Percentiles rank a stretch among this genome's conserved stretches.
Evolutionary conservation across 1,140 invertebrate genomes (phyloP).

Genomic region (Drosophila persimilis): DNA sequence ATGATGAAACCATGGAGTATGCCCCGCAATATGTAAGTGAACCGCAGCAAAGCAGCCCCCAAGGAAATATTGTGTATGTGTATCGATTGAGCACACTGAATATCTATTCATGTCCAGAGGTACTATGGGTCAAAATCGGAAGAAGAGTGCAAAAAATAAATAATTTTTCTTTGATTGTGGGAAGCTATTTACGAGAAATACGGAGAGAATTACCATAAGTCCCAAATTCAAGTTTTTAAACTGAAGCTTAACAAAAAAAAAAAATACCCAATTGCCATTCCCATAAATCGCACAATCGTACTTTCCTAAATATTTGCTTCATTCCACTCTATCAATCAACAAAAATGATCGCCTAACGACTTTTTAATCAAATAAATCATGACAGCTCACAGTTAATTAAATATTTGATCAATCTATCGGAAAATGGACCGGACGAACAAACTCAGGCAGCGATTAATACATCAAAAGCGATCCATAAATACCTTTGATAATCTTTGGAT

Average conservation of each 20-base stretch:
- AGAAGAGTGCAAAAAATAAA: background rate
- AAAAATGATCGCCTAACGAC: constrained; percentile 15
- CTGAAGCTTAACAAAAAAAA: no score
- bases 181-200: no score
- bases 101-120: background rate
- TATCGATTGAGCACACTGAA: background rate
- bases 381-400: constrained; percentile 37
- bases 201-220: background rate
- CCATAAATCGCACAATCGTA: no score
- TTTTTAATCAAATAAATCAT: constrained; percentile 41
- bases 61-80: background rate
- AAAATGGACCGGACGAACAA: constrained; percentile 37
- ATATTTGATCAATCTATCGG: constrained; percentile 38
- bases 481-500: constrained; percentile 29
- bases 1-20: constrained; percentile 77
- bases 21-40: constrained; percentile 75
- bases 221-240: background rate
- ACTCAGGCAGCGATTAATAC: constrained; percentile 29
- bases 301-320: no score
- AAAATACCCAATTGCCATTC: background rate
- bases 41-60: background rate
- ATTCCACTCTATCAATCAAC: constrained; percentile 15
- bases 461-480: constrained; percentile 40
- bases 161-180: background rate
- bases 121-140: background rate